Evolutionary conservation across 2,888 invertebrate genomes (phyloP).

Genomic region (Hypena proboscidalis): DNA sequence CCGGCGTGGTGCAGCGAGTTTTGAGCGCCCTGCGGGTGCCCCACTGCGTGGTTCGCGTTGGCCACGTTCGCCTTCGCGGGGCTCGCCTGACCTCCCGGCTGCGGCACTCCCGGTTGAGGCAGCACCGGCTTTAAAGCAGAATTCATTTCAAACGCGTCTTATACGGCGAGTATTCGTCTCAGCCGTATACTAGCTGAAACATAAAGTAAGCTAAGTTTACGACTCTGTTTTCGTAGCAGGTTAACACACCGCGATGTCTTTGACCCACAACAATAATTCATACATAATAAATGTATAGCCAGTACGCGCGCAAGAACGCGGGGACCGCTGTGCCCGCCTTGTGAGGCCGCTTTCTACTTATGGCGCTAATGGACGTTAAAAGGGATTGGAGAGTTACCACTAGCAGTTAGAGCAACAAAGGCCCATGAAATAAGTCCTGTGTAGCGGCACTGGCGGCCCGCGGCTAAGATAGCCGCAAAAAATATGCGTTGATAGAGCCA

Average conservation of each 20-base stretch:
- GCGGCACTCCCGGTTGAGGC: constrained; percentile 78
- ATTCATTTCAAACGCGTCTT: constrained; percentile 81
- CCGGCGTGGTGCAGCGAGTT: constrained; percentile 67
- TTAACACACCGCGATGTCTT: constrained; percentile 73
- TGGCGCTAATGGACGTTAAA: constrained; percentile 49
- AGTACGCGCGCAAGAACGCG: constrained; percentile 75
- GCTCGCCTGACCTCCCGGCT: constrained; percentile 75
- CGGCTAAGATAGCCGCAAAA: constrained; percentile 76
- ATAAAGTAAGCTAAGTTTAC: constrained; percentile 65
- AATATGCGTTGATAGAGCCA: constrained; percentile 81
- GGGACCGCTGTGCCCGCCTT: constrained; percentile 56
- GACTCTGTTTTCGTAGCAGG: constrained; percentile 63
- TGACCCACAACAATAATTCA: constrained; percentile 82
- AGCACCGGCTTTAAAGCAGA: constrained; percentile 86
- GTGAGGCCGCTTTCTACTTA: constrained; percentile 56
- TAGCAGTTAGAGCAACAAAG: constrained; percentile 61
- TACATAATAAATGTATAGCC: constrained; percentile 70
- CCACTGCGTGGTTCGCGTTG: constrained; percentile 72
- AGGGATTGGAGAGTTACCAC: constrained; percentile 67
- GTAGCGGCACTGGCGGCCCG: constrained; percentile 57
- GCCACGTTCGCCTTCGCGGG: constrained; percentile 78
- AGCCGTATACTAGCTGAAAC: constrained; percentile 68
- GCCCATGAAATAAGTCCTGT: constrained; percentile 68
- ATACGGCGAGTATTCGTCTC: constrained; percentile 36
- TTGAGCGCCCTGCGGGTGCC: constrained; percentile 72